Evolutionary conservation across 2,888 invertebrate species (phyloP), one percentile per base, ranked within the genome.

Genomic region (Chelonus formosanus): DNA sequence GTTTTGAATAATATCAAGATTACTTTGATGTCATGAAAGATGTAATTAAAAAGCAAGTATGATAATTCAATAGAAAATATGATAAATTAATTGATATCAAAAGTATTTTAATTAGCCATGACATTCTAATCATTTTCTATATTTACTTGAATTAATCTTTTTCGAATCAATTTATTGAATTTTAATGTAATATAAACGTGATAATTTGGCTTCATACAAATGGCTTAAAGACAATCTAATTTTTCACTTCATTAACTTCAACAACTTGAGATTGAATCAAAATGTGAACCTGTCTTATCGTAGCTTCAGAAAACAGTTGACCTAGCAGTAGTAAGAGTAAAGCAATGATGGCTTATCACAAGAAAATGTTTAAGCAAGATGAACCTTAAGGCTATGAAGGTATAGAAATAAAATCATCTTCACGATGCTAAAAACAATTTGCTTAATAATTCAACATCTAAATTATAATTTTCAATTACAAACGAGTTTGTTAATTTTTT

Each of bases 201-300:
- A 52, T 20, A 20, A 20, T 20, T 20, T 20, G 20, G 20, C 20
- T 20, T 20, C 20, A 20, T 20, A 20, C 20, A 20, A 20, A 20
- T 20, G 20, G 20, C 20, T 20, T 20, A 20, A 20, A 7, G 3
- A 52, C 7, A 52, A 5, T 32, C 31, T 52, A 52, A 52, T 7
- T 52, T 52, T 32, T 52, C 34, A 32, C 31, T 32, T 52, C 31
- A 52, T 52, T 52, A 52, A 32, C 3, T 52, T 8, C 5, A 32
- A 8, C 32, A 52, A 34, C 34, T 6, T 52, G 32, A 52, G 52
- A 52, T 34, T 52, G 32, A 52, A 52, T 52, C 52, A 8, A 32
- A 52, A 32, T 52, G 34, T 32, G 8, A 52, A 52, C 52, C 32
- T 52, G 52, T 32, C 52, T 52, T 52, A 52, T 52, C 52, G 34